Evolutionary conservation across 2,797 vertebrate species (phyloP), one percentile per base, ranked within the genome.

Genomic region (Sorex maritimensis): DNA sequence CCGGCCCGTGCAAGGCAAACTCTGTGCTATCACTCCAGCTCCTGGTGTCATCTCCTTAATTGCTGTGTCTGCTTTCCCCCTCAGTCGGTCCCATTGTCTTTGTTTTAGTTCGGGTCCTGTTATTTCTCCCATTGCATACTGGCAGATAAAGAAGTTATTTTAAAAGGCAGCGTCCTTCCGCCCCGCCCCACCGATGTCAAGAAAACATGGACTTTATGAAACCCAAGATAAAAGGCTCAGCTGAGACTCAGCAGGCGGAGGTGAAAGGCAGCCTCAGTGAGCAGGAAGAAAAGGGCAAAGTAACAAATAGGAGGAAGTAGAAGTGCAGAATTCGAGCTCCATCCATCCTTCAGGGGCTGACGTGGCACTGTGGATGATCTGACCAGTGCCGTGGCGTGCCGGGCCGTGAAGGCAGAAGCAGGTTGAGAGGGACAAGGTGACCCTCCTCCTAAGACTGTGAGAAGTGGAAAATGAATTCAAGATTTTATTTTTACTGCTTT

Each of bases 121-220:
- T 55, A 61, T 74, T 67, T 38, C 17, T 88, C 5, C 34, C 41
- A 79, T 86, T 46, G 71, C 90, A 91, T 65, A 73, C 23, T 90
- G 80, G 41, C 55, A 28, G 69, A 28, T 46, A 72, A 71, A 23
- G 61, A 67, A 67, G 78, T 89, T 55, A 21, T 65, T 84, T 87
- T 94, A 52, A 1, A 86, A 83, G 55, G 38, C 28, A 67, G 30
- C 15, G 34, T 84, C 4, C 7, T 55, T 30, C 9, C 2, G 1
- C 4, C 5, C 1, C 17, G 8, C 21, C 28, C 52, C 34, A 61
- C 74, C 79, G 74, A 75, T 44, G 6, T 52, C 34, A 75, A 14
- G 24, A 71, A 80, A 68, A 44, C 63, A 46, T 2, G 6, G 9
- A 58, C 6, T 58, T 80, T 13, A 41, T 80, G 79, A 81, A 83